phyloP scores from a whole-genome alignment of 1,140 invertebrate genomes.

The Procambarus virginalis region DNA sequence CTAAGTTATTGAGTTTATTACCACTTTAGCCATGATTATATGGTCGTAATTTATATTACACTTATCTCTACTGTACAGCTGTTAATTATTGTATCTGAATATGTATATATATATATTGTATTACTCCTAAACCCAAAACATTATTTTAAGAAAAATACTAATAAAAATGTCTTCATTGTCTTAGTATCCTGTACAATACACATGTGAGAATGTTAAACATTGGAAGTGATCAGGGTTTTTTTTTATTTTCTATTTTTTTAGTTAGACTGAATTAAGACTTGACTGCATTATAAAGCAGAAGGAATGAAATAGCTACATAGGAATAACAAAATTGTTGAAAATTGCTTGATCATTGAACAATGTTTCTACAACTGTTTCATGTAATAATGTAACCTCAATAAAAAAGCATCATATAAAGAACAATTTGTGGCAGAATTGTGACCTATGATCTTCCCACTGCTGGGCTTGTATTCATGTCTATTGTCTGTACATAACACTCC shows the following conservation, averaged over 20 bases:
- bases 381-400: not conserved
- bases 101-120: not conserved
- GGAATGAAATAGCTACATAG: not conserved
- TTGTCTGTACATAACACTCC: not conserved
- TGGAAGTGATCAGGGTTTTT: not conserved
- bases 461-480: not conserved
- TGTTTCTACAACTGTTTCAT: not conserved
- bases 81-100: not conserved
- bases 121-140: not conserved
- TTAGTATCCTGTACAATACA: not conserved
- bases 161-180: not conserved
- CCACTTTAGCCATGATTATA: not conserved
- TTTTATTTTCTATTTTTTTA: not conserved
- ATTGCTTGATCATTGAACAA: not conserved
- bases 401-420: not conserved
- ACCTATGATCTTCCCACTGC: not conserved
- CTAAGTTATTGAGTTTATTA: too few relatives aligned
- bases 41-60: not conserved
- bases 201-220: not conserved
- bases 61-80: not conserved
- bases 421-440: not conserved
- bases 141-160: not conserved
- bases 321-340: not conserved
- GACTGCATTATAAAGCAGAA: not conserved
- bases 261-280: not conserved